Evolutionary conservation across 1,140 invertebrate species (phyloP), one percentile per base, ranked within the genome.

Genomic region (Drosophila sulfurigaster): DNA sequence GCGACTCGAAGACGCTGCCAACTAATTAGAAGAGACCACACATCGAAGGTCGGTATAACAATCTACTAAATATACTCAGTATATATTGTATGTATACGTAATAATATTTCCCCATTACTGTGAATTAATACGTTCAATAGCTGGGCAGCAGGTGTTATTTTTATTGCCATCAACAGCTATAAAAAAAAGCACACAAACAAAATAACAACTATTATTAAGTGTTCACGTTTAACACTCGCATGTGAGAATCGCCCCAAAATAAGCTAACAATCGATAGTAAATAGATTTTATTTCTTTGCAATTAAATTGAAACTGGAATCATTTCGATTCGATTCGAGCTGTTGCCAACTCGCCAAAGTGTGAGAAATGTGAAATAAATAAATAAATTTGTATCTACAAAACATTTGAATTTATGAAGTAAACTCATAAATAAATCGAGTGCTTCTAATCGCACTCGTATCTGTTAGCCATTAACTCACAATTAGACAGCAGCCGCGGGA

Each of bases 221-320:
- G 43, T 38, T 54, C 64, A 73, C 54, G 60, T 70, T 81, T 85
- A 75, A 60, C 81, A 85, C 51, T 7, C n/a, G 10, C 13, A 28
- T 85, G 81, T 45, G 66, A 83, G 41, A 54, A 79, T 35, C 30
- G 32, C 10, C 41, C 35, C 54, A 70, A 77, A 70, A 77, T 38
- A 6, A 35, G 25, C 52, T 11, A 62, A 6, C 5, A 43, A 32
- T 54, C 11, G 25, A 13, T 32, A 8, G 28, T 38, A 49, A 51
- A 32, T 35, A 49, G 30, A 38, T 35, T 43, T 43, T n/a, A 43
- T 43, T 43, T n/a, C 1, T 41, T 25, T 25, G 15, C 54, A 43
- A 54, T 32, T 41, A 57, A 57, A 43, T 25, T 64, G 8, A 32
- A 10, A 28, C 16, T 13, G 4, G 35, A 58, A 5, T 43, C 20